Conservation (phyloP, 2,113 vertebrate species). For the Albula glossodonta region DNA sequence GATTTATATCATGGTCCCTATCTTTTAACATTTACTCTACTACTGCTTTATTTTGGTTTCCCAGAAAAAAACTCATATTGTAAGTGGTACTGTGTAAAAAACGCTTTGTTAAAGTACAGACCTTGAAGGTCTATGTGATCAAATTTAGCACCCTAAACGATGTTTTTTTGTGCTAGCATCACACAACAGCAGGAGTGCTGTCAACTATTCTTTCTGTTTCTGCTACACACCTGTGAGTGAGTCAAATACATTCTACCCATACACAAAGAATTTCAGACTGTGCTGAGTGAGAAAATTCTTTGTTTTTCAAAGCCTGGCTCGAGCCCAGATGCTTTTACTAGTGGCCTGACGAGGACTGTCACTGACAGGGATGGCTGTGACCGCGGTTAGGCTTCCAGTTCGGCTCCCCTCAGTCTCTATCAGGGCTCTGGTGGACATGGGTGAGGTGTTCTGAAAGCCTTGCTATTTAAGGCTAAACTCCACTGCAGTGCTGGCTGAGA, state of each 20-base stretch:
- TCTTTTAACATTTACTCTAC: not conserved
- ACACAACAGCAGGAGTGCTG: no score
- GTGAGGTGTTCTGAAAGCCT: slow-evolving; percentile 47
- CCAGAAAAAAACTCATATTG: not conserved
- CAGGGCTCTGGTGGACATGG: slow-evolving; percentile 33
- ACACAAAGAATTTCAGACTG: no score
- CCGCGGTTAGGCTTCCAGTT: slow-evolving; percentile 46
- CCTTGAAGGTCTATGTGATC: no score
- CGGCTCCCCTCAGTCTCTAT: slow-evolving; percentile 31
- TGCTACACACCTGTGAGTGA: no score
- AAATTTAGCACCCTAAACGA: no score
- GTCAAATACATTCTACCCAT: no score
- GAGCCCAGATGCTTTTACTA: slow-evolving; percentile 42
- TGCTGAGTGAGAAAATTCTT: not conserved
- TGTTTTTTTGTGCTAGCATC: no score
- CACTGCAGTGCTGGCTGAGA: slow-evolving; percentile 35
- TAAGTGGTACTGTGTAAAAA: no score
- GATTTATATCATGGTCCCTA: not conserved
- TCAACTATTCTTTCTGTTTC: no score
- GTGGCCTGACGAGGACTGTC: slow-evolving; percentile 48
- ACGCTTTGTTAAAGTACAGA: no score
- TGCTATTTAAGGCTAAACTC: slow-evolving; percentile 49
- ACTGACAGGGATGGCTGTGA: slow-evolving; percentile 16
- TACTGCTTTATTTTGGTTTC: not conserved
- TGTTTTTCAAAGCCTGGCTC: slow-evolving; percentile 45